Base-by-base conservation (phyloP, 2,797 vertebrate genomes). In the Aplochiton taeniatus region DNA sequence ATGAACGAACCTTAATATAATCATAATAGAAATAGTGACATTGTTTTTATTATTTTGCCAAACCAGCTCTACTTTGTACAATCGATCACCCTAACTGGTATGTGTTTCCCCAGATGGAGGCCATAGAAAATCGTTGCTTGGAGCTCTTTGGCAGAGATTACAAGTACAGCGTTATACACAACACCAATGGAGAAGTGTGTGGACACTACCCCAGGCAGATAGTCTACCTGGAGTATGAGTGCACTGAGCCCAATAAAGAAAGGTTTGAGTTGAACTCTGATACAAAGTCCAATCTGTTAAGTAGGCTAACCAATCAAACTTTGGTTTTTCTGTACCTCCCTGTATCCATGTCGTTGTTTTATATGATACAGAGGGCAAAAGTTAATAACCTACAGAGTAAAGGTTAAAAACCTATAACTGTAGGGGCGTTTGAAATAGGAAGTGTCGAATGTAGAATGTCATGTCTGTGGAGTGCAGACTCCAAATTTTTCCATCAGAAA, bases 151-250 rank as follows among this genome's bases (percentile, higher is more conserved):
- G 92, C 63, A 94, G 91, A 69, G 96, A 99, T 82, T 99, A 99
- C 85, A 95, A 95, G 79, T 99, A 94, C 89, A 97, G 96, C 49
- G 83, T 98, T 77, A 95, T 98, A 83, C 85, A 94, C 42, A 98
- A 99, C 65, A 45, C 89, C 66, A 96, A 94, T 18, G 97, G 97
- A 53, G 96, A 98, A 73, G 87, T 98, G 70, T 98, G 97, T 66
- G 95, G 96, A 16, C 96, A 98, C 86, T 98, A 98, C 74, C 97
- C 97, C 4, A 92, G 94, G n/a, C 93, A 96, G 84, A 98, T 98
- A 1, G 95, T 98, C 55, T 93, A 95, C 65, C 84, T 98, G 88
- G 97, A 98, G 84, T 96, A 96, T 20, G 95, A 98, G 66, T 92
- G 88, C 83, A 77, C 89, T 2, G 91, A 94, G 16, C 84, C 81